Percentiles rank a stretch among this genome's conserved stretches.
These are phyloP conservation scores for Typhlomys cinereus DNA, from an alignment of 2,113 vertebrate genomes.

Conservation along the genomic window DNA sequence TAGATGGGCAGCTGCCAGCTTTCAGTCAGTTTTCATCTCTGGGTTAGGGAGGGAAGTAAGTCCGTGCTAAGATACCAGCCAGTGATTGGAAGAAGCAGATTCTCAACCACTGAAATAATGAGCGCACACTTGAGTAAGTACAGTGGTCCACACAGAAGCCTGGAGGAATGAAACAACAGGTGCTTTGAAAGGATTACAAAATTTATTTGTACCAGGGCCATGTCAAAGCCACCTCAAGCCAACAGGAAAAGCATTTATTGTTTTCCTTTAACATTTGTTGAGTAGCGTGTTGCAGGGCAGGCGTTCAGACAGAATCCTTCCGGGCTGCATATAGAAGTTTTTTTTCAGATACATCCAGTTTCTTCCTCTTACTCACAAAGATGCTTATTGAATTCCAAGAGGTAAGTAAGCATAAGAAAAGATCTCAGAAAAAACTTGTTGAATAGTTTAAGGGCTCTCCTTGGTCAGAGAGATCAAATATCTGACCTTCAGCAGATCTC, in stretches of 20 bases:
- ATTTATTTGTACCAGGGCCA: constrained; percentile 56
- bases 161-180: constrained; percentile 64
- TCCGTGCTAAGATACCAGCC: background rate
- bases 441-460: constrained; percentile 18
- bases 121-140: constrained; percentile 52
- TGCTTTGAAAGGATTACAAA: constrained; percentile 73
- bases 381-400: constrained; percentile 65
- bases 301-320: constrained; percentile 44
- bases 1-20: background rate
- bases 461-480: constrained; percentile 34
- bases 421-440: constrained; percentile 40
- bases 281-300: constrained; percentile 51
- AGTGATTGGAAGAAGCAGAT: constrained; percentile 31
- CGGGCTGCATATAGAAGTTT: constrained; percentile 54
- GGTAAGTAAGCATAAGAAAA: constrained; percentile 56
- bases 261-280: constrained; percentile 73
- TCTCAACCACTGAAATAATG: constrained; percentile 25
- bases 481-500: constrained; percentile 25
- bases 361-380: constrained; percentile 73
- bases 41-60: background rate
- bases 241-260: constrained; percentile 71
- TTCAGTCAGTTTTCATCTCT: background rate
- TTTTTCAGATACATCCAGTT: constrained; percentile 45
- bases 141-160: constrained; percentile 15
- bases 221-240: constrained; percentile 61